phyloP scores from a whole-genome alignment of 2,797 vertebrate species.

The Oophaga sylvatica region DNA sequence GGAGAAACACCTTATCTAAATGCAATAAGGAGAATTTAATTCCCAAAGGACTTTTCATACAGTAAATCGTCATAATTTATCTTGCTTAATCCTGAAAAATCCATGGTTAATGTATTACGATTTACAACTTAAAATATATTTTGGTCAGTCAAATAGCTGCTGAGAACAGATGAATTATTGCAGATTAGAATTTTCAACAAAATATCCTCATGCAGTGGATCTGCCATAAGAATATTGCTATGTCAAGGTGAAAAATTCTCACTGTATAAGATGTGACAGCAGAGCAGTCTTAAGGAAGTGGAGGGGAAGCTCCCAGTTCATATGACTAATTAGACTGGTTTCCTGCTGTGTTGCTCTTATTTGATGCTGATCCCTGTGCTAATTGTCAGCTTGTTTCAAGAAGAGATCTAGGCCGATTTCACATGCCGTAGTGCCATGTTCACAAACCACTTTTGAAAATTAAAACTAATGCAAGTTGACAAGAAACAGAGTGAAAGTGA shows the following conservation, averaged over 20 bases:
- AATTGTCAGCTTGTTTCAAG: conserved; percentile 86
- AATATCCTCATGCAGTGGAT: background rate
- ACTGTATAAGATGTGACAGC: conserved; percentile 78
- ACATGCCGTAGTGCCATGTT: conserved; percentile 80
- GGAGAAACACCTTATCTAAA: too few relatives aligned
- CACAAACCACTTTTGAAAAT: conserved; percentile 72
- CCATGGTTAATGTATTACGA: too few relatives aligned
- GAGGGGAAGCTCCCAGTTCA: conserved; percentile 87
- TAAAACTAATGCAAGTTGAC: conserved; percentile 77
- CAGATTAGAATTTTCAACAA: background rate
- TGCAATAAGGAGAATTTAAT: too few relatives aligned
- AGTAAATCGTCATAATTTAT: too few relatives aligned
- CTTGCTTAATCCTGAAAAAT: too few relatives aligned
- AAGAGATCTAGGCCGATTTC: conserved; percentile 88
- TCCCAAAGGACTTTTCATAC: too few relatives aligned
- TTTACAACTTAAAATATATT: background rate
- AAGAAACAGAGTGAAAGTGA: conserved; percentile 70
- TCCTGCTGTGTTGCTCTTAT: conserved; percentile 89
- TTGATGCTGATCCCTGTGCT: conserved; percentile 90
- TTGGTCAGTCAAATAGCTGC: background rate
- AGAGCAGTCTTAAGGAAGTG: conserved; percentile 78
- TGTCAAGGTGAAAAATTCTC: conserved; percentile 66
- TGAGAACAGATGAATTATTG: background rate
- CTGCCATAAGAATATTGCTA: conserved; percentile 62
- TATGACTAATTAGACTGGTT: conserved; percentile 98